phyloP scores from a whole-genome alignment of 2,888 invertebrate species.

The Tyria jacobaeae region DNA sequence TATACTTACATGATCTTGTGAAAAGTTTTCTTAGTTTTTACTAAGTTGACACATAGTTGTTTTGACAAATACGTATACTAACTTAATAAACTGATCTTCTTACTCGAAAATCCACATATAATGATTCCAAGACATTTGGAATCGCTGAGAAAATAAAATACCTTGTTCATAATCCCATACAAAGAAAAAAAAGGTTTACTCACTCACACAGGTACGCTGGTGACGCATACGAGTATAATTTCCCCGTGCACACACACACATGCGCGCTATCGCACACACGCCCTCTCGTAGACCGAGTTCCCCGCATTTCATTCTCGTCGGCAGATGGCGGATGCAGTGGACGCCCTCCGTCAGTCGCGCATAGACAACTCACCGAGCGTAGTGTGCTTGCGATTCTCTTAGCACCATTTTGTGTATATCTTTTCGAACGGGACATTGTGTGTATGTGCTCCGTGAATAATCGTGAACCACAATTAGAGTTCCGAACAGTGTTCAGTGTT shows the following conservation, averaged over 20 bases:
- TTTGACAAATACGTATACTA: slow-evolving; percentile 38
- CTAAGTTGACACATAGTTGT: too few relatives aligned
- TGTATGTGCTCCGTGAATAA: slow-evolving; percentile 84
- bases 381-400: slow-evolving; percentile 75
- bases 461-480: slow-evolving; percentile 70
- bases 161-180: slow-evolving; percentile 79
- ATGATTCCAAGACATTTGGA: slow-evolving; percentile 58
- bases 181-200: slow-evolving; percentile 77
- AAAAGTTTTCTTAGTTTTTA: slow-evolving; percentile 33
- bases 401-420: slow-evolving; percentile 85
- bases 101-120: slow-evolving; percentile 51
- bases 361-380: slow-evolving; percentile 83
- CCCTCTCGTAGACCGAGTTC: slow-evolving; percentile 72
- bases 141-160: slow-evolving; percentile 69
- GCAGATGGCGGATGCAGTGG: slow-evolving; percentile 86
- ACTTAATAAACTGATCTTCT: slow-evolving; percentile 42
- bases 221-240: slow-evolving; percentile 70
- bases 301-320: slow-evolving; percentile 85
- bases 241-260: slow-evolving; percentile 61
- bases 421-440: slow-evolving; percentile 85
- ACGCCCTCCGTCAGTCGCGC: slow-evolving; percentile 85
- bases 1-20: too few relatives aligned
- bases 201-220: slow-evolving; percentile 67
- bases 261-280: slow-evolving; percentile 60
- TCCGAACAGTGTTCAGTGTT: slow-evolving; percentile 70